These are phyloP conservation scores for Ophioninae sp. DNA, from an alignment of 2,888 invertebrate genomes.

Conservation along the genomic window DNA sequence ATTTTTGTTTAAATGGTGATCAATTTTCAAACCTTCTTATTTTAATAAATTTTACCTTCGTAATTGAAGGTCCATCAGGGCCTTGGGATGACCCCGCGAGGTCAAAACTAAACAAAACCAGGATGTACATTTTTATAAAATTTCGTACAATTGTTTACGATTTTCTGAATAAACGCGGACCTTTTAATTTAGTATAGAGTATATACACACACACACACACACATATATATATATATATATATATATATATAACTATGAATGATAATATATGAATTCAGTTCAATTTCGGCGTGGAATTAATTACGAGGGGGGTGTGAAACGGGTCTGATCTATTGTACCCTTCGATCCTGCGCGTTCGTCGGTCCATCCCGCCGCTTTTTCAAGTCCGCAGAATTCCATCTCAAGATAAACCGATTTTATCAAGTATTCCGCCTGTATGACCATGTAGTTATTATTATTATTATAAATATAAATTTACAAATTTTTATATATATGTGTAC, in stretches of 20 bases:
- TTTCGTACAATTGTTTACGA: not conserved
- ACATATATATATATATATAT: not conserved
- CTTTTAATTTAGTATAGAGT: not conserved
- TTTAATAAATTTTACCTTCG: not conserved
- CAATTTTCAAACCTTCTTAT: not conserved
- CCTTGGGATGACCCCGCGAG: not conserved
- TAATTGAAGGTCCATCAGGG: not conserved
- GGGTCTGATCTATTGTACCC: slow-evolving; percentile 60
- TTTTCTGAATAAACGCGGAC: not conserved
- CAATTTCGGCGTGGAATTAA: slow-evolving; percentile 61
- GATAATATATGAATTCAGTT: slow-evolving; percentile 27
- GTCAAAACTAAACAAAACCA: not conserved
- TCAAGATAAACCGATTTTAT: slow-evolving; percentile 26
- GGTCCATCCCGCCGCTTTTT: slow-evolving; percentile 30
- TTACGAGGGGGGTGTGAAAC: slow-evolving; percentile 57
- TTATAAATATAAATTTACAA: not conserved
- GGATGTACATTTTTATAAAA: not conserved
- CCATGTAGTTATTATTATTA: not conserved
- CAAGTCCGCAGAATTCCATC: slow-evolving; percentile 24
- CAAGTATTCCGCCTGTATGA: slow-evolving; percentile 7
- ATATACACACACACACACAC: too few species aligned
- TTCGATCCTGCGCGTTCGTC: not conserved
- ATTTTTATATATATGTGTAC: not conserved
- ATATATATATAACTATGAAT: slow-evolving; percentile 15
- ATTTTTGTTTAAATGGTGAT: not conserved